Conservation (phyloP, 1,140 invertebrate species). For the Drosophila arizonae region DNA sequence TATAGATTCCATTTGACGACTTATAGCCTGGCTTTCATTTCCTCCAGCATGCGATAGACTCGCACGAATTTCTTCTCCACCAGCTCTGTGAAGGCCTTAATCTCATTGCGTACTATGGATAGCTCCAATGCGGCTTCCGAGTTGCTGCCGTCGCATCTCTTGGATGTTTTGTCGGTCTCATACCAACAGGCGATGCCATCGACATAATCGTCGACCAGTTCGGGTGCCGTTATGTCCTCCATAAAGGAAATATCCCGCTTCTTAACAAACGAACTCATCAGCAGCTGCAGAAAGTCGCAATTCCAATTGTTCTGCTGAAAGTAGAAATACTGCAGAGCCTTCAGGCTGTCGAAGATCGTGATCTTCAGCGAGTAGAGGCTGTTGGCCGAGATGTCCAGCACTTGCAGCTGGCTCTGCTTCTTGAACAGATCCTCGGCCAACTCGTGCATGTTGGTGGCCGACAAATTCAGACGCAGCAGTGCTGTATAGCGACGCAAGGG, state of each 20-base stretch:
- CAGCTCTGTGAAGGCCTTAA: slow-evolving; percentile 71
- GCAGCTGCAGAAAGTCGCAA: slow-evolving; percentile 74
- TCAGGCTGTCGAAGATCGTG: slow-evolving; percentile 72
- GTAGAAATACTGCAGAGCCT: slow-evolving; percentile 79
- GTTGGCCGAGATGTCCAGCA: slow-evolving; percentile 74
- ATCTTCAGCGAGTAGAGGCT: slow-evolving; percentile 74
- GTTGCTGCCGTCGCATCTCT: slow-evolving; percentile 61
- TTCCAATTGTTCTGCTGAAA: slow-evolving; percentile 82
- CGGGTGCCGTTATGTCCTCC: slow-evolving; percentile 73
- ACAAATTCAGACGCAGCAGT: slow-evolving; percentile 66
- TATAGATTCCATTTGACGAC: too few relatives aligned
- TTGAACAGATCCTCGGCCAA: slow-evolving; percentile 73
- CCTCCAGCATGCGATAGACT: slow-evolving; percentile 77
- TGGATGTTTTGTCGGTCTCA: slow-evolving; percentile 69
- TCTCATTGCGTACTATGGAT: slow-evolving; percentile 76
- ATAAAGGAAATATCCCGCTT: slow-evolving; percentile 72
- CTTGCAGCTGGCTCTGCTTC: slow-evolving; percentile 69
- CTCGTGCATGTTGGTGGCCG: slow-evolving; percentile 63
- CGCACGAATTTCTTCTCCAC: slow-evolving; percentile 79
- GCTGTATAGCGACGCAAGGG: slow-evolving; percentile 66
- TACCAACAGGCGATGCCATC: slow-evolving; percentile 81
- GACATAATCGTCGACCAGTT: slow-evolving; percentile 77
- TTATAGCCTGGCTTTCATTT: slow-evolving; percentile 69
- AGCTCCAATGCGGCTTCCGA: slow-evolving; percentile 73
- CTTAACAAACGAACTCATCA: slow-evolving; percentile 78